phyloP scores from a whole-genome alignment of 2,113 vertebrate genomes.

The Ovibos moschatus region DNA sequence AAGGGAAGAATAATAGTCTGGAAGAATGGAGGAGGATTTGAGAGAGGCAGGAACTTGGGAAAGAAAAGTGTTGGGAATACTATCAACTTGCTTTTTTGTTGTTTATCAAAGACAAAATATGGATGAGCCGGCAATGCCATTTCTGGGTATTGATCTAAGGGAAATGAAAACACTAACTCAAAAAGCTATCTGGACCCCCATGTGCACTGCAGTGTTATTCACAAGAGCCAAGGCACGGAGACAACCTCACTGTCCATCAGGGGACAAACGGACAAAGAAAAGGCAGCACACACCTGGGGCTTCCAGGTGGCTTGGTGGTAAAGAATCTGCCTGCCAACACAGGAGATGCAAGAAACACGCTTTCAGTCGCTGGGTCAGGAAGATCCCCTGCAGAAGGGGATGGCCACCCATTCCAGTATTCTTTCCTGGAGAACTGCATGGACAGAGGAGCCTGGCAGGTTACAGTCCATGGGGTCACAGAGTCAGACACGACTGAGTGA shows the following conservation, averaged over 20 bases:
- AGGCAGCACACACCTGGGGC: accelerated
- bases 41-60: neutral
- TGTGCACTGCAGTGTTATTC: neutral
- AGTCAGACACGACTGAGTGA: neutral
- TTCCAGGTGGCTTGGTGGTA: neutral
- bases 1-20: neutral
- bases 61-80: neutral
- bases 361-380: neutral
- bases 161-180: neutral
- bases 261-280: neutral
- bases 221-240: neutral
- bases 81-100: neutral
- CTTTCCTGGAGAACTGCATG: neutral
- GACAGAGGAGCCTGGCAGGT: neutral
- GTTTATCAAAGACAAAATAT: neutral
- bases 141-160: neutral
- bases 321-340: neutral
- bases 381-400: neutral
- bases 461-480: neutral
- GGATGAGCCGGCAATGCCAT: neutral
- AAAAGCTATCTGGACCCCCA: neutral
- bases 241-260: neutral
- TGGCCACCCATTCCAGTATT: neutral
- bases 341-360: neutral
- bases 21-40: neutral